Conservation (phyloP, 2,113 vertebrate species). For the Drymodes brunneopygia region DNA sequence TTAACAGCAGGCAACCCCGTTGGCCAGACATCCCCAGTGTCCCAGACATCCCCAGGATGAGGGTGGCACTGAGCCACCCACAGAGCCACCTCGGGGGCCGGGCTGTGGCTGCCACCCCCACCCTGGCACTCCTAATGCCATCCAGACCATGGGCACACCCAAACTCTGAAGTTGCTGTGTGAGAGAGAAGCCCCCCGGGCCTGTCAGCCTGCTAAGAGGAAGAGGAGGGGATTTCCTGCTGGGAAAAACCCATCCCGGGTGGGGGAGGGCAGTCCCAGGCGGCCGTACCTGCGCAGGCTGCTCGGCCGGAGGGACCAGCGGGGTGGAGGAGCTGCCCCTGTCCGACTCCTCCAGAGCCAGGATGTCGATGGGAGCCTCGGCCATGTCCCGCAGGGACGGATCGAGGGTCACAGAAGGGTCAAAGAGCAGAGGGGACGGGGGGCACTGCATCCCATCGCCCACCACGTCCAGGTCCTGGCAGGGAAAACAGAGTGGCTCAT, state of each 20-base stretch:
- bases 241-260: fast-evolving
- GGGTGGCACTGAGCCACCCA: background rate
- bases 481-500: background rate
- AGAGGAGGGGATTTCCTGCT: fast-evolving
- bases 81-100: fast-evolving
- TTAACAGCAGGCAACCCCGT: background rate
- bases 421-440: conserved; percentile 91
- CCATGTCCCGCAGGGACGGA: conserved; percentile 81
- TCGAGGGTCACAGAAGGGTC: conserved; percentile 86
- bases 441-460: conserved; percentile 90
- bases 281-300: background rate
- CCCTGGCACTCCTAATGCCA: fast-evolving
- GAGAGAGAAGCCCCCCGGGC: background rate
- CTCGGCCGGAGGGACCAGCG: background rate
- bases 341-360: conserved; percentile 75
- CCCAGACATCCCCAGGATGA: background rate
- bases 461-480: conserved; percentile 93
- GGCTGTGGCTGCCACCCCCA: background rate
- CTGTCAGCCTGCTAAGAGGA: fast-evolving
- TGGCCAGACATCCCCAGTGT: background rate
- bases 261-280: fast-evolving
- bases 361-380: conserved; percentile 83
- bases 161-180: fast-evolving
- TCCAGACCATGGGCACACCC: background rate
- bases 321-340: background rate